Conservation (phyloP, 2,113 vertebrate genomes). For the Aphyosemion australe region DNA sequence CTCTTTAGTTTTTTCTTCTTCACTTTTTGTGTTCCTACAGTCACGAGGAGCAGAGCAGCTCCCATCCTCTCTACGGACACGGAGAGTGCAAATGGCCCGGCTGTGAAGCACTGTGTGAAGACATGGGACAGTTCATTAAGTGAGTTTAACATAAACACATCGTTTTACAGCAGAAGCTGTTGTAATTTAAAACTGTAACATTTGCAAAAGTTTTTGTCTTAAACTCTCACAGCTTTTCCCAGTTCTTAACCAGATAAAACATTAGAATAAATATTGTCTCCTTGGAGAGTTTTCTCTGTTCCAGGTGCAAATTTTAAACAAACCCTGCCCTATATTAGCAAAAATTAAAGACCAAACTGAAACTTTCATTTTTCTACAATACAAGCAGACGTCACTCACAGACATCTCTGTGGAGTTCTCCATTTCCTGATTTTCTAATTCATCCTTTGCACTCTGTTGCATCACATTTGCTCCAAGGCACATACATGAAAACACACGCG, state of each 20-base stretch:
- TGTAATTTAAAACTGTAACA: neutral
- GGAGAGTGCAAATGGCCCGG: constrained; percentile 99
- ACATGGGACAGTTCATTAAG: constrained; percentile 99
- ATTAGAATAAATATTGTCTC: too few relatives aligned
- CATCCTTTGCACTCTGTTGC: constrained; percentile 58
- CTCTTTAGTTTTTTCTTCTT: neutral
- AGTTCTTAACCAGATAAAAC: too few relatives aligned
- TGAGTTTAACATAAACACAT: constrained; percentile 63
- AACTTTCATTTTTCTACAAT: constrained; percentile 3
- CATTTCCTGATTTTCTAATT: constrained; percentile 27
- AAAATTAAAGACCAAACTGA: constrained; percentile 6
- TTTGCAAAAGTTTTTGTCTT: too few relatives aligned
- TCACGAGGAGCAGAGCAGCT: constrained; percentile 90
- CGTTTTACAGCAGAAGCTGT: neutral
- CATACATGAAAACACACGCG: constrained; percentile 2
- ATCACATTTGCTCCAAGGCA: constrained; percentile 53
- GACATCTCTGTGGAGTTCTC: constrained; percentile 8
- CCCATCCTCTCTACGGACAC: constrained; percentile 96
- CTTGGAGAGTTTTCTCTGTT: neutral
- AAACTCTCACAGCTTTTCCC: too few relatives aligned
- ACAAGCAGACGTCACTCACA: constrained; percentile 23
- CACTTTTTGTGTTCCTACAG: constrained; percentile 60
- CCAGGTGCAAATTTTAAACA: neutral
- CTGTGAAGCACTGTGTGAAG: constrained; percentile 98
- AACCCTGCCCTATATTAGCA: constrained; percentile 10